phyloP scores from a whole-genome alignment of 2,888 invertebrate species.

The Sinohyriopsis cumingii region DNA sequence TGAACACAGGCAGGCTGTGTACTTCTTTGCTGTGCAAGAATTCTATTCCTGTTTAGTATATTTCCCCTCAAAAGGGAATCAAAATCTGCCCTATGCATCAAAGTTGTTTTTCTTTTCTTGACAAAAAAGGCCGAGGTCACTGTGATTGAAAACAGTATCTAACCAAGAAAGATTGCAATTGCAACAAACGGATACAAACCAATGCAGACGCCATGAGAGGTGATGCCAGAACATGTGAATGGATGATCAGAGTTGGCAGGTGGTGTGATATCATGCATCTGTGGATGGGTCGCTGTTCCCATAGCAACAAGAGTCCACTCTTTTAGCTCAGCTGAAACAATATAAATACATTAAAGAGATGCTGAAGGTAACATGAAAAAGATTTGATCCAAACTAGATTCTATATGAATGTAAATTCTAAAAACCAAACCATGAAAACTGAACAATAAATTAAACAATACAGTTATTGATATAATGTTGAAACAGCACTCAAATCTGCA shows the following conservation, averaged over 20 bases:
- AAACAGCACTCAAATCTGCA: not conserved
- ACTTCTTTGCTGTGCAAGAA: too few relatives aligned
- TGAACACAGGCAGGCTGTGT: too few relatives aligned
- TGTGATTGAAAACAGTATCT: too few relatives aligned
- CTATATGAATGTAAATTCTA: not conserved
- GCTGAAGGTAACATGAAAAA: constrained; percentile 1
- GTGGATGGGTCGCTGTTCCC: constrained; percentile 58
- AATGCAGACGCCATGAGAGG: constrained; percentile 60
- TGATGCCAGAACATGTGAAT: constrained; percentile 57
- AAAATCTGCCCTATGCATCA: too few relatives aligned
- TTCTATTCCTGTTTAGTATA: too few relatives aligned
- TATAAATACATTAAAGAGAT: not conserved
- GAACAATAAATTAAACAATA: too few relatives aligned
- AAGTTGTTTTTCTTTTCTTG: too few relatives aligned
- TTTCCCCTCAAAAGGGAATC: too few relatives aligned
- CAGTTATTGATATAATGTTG: not conserved
- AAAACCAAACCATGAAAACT: not conserved
- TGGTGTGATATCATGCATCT: constrained; percentile 48
- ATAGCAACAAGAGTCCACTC: constrained; percentile 63
- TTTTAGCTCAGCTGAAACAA: constrained; percentile 60
- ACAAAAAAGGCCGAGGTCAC: too few relatives aligned
- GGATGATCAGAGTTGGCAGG: constrained; percentile 38
- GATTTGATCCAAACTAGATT: not conserved
- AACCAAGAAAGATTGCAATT: too few relatives aligned
- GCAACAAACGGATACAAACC: constrained; percentile 45